Evolutionary conservation across 2,797 vertebrate genomes (phyloP).

Genomic region (Fistularia commersonii): DNA sequence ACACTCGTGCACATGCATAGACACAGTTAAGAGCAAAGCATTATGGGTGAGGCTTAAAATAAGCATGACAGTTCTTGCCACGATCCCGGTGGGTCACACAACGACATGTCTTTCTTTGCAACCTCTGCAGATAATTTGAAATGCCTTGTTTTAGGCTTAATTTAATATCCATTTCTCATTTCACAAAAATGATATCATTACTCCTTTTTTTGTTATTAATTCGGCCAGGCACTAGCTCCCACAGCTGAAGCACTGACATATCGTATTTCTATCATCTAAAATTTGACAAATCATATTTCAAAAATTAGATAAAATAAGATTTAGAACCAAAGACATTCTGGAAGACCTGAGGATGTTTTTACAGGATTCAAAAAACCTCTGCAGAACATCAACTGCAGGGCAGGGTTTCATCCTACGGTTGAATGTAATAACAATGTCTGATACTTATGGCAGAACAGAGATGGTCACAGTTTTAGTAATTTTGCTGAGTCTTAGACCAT

Average conservation of each 20-base stretch:
- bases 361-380: too few species aligned
- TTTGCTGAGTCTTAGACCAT: too few species aligned
- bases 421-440: too few species aligned
- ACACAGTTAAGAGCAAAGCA: slow-evolving; percentile 51
- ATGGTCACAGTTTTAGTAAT: too few species aligned
- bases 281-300: slow-evolving; percentile 1
- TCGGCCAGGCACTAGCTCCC: neutral
- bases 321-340: neutral
- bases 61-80: slow-evolving; percentile 43
- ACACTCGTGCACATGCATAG: slow-evolving; percentile 12
- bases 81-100: slow-evolving; percentile 44
- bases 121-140: slow-evolving; percentile 5
- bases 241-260: neutral
- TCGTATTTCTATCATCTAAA: slow-evolving; percentile 1
- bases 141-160: slow-evolving; percentile 7
- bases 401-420: too few species aligned
- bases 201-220: neutral
- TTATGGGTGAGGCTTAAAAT: slow-evolving; percentile 62
- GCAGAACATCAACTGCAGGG: too few species aligned
- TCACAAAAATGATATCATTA: neutral
- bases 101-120: slow-evolving; percentile 5
- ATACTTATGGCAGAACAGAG: too few species aligned
- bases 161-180: slow-evolving; percentile 5
- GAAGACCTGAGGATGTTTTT: neutral
- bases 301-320: neutral